Conservation (phyloP, 2,888 invertebrate species). For the Macrostomum cliftonense region DNA sequence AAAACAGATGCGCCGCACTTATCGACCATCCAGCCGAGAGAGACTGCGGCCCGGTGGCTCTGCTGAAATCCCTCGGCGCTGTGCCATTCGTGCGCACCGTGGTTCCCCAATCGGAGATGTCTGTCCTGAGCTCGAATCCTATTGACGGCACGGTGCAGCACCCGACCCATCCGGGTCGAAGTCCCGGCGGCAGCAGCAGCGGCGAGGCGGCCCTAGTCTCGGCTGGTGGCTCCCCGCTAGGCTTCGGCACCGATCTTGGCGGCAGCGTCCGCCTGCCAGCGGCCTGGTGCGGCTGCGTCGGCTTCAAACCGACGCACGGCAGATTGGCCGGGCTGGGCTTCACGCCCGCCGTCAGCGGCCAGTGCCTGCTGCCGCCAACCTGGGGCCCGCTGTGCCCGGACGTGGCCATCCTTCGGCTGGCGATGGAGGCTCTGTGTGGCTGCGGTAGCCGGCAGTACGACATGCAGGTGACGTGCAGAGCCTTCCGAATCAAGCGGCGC, state of each 20-base stretch:
- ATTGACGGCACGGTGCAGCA: conserved; percentile 28
- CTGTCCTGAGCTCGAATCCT: conserved; percentile 10
- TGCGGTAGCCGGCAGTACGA: too few relatives aligned
- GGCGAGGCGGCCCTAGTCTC: conserved; percentile 34
- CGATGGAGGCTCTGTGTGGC: neutral
- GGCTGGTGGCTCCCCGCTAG: conserved; percentile 28
- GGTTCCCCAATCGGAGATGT: conserved; percentile 32
- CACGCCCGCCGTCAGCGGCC: neutral
- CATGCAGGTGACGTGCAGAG: too few relatives aligned
- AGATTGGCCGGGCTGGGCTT: conserved; percentile 71
- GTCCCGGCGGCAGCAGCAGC: conserved; percentile 32
- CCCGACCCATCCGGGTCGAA: conserved; percentile 21
- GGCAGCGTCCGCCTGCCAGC: conserved; percentile 92
- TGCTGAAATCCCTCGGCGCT: conserved; percentile 22
- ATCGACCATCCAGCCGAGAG: neutral
- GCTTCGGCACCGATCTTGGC: conserved; percentile 83
- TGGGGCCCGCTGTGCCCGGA: neutral
- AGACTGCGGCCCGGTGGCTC: conserved; percentile 7
- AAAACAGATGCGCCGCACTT: too few relatives aligned
- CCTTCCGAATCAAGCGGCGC: too few relatives aligned
- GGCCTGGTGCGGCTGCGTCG: conserved; percentile 78
- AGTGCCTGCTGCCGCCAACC: neutral
- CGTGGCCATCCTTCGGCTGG: neutral
- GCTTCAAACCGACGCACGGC: conserved; percentile 88
- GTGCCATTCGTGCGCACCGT: conserved; percentile 36